Percentiles rank a stretch among this genome's conserved stretches.
phyloP scores from a whole-genome alignment of 2,797 vertebrate genomes.

The Pempheris klunzingeri region DNA sequence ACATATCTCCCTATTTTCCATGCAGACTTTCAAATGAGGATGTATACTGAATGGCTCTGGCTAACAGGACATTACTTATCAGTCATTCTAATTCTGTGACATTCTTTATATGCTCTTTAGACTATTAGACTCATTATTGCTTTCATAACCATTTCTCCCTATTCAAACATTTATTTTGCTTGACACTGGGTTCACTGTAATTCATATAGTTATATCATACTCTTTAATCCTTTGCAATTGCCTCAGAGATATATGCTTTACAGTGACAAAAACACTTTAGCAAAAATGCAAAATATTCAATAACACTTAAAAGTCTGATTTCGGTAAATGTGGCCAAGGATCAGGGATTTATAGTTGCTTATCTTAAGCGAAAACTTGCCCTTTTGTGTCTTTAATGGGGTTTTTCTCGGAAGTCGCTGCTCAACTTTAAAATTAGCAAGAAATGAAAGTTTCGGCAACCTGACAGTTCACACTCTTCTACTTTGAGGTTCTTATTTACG shows the following conservation, averaged over 20 bases:
- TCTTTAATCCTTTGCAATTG: not conserved
- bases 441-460: constrained; percentile 32
- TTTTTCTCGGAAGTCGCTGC: not conserved
- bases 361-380: not conserved
- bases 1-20: not conserved
- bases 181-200: constrained; percentile 23
- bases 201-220: not conserved
- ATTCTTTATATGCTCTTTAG: not conserved
- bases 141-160: constrained; percentile 7
- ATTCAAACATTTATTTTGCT: constrained; percentile 20
- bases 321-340: not conserved
- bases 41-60: not conserved
- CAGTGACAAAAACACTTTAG: not conserved
- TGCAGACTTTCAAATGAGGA: not conserved
- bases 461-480: constrained; percentile 39
- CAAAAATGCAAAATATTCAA: not conserved
- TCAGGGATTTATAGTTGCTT: not conserved
- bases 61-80: not conserved
- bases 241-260: not conserved
- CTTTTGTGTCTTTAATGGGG: not conserved
- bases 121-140: not conserved
- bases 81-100: not conserved
- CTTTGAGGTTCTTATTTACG: constrained; percentile 49
- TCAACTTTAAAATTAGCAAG: constrained; percentile 17
- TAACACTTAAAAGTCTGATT: not conserved